Conservation (phyloP, 2,888 invertebrate species). For the Ametastegia equiseti region DNA sequence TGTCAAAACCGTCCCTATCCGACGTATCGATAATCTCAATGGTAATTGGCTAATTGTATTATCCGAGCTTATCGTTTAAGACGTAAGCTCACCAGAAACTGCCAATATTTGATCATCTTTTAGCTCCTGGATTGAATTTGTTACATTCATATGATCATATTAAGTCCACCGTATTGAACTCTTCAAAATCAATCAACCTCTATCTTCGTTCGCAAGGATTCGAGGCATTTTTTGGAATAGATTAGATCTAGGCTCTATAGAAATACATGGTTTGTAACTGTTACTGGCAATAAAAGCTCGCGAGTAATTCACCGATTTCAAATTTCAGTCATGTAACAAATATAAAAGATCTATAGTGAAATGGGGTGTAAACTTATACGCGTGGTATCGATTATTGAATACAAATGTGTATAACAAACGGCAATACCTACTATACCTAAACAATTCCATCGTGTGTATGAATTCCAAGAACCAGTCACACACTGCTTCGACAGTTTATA, state of each 20-base stretch:
- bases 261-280: slow-evolving; percentile 14
- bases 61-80: not conserved
- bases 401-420: slow-evolving; percentile 5
- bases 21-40: not conserved
- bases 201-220: too few relatives aligned
- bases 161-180: too few relatives aligned
- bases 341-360: slow-evolving; percentile 53
- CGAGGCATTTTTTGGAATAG: not conserved
- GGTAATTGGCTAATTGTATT: not conserved
- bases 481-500: not conserved
- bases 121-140: not conserved
- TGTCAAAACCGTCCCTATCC: slow-evolving; percentile 11
- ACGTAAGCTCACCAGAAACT: not conserved
- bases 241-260: not conserved
- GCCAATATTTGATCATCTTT: not conserved
- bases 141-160: too few relatives aligned
- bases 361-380: not conserved
- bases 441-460: not conserved
- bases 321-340: slow-evolving; percentile 61
- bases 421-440: not conserved
- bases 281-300: not conserved
- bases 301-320: slow-evolving; percentile 54
- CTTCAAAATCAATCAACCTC: not conserved
- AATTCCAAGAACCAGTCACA: not conserved
- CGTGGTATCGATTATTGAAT: slow-evolving; percentile 38